These are phyloP conservation scores for Drosophila lowei DNA, from an alignment of 1,140 invertebrate genomes.

Conservation along the genomic window DNA sequence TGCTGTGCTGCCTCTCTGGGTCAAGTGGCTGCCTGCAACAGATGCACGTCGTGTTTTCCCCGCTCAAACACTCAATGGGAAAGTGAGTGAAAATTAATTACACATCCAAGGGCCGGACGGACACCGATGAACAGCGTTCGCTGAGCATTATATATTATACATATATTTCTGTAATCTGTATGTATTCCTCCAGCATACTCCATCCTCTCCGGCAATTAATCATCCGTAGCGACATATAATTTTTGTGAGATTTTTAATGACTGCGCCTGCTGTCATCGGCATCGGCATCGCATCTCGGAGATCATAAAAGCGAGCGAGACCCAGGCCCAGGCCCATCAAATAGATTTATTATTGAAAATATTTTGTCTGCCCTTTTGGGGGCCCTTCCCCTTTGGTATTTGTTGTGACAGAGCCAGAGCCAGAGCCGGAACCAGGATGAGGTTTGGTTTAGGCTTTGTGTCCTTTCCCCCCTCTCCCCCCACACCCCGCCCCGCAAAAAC, in stretches of 20 bases:
- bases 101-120: conserved; percentile 17
- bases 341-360: conserved; percentile 83
- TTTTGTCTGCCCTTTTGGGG: conserved; percentile 57
- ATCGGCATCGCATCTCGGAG: conserved; percentile 32
- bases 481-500: conserved; percentile 10
- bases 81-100: conserved; percentile 69
- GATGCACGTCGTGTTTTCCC: conserved; percentile 30
- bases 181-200: not conserved
- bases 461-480: not conserved
- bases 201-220: conserved; percentile 60
- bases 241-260: conserved; percentile 74
- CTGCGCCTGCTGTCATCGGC: conserved; percentile 66
- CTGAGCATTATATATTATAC: no score
- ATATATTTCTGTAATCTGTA: no score
- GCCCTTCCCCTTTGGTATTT: conserved; percentile 50
- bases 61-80: not conserved
- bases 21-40: conserved; percentile 36
- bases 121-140: conserved; percentile 16
- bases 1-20: conserved; percentile 33
- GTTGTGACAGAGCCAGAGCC: conserved; percentile 42
- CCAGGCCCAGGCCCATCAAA: conserved; percentile 55
- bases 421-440: conserved; percentile 11
- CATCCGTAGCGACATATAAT: conserved; percentile 60
- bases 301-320: conserved; percentile 59
- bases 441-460: conserved; percentile 12